Evolutionary conservation across 2,797 vertebrate species (phyloP), one percentile per base, ranked within the genome.

Genomic region (Crocodylus rhombifer): DNA sequence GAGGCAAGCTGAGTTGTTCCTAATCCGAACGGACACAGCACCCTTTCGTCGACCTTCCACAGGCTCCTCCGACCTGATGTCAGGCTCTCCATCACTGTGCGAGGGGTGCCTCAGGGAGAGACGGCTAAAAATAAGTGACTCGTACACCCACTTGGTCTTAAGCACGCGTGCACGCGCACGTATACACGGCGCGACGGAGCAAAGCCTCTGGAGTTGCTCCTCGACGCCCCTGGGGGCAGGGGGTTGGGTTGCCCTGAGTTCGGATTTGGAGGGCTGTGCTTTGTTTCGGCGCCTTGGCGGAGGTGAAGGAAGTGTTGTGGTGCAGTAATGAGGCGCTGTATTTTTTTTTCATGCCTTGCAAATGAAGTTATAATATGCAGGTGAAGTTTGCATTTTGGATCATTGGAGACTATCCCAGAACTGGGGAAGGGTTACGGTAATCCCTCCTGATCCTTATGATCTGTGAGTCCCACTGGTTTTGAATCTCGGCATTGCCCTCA

Each of bases 1-100:
- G 93, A 94, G 90, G 85, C 65, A 25, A 95, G 77, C 93, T 85
- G 93, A 90, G 94, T 94, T 92, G 93, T 92, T 95, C 94, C 91
- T 96, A 82, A 96, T 94, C 93, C 90, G 87, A 96, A 91, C 88
- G 94, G 95, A 62, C 95, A 95, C 92, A 85, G 61, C 1, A 1
- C 81, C 94, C 92, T 25, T 36, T 65, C 94, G 91, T 23, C 75
- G 86, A 87, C 92, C 73, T 90, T 90, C 94, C 95, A 96, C 92
- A 57, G 75, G 94, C 92, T 92, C 87, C 12, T 1, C 83, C 87
- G 79, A 58, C 95, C 95, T 90, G 65, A 36, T 94, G 87, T 92
- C 95, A 95, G 88, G 88, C 36, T 93, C 95, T 93, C 96, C 90
- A 86, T 88, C 86, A 30, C 79, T 0, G 0, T 12, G 67, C 9